These are phyloP conservation scores for Chalcosyrphus nemorum DNA, from an alignment of 2,888 invertebrate genomes.

Conservation along the genomic window DNA sequence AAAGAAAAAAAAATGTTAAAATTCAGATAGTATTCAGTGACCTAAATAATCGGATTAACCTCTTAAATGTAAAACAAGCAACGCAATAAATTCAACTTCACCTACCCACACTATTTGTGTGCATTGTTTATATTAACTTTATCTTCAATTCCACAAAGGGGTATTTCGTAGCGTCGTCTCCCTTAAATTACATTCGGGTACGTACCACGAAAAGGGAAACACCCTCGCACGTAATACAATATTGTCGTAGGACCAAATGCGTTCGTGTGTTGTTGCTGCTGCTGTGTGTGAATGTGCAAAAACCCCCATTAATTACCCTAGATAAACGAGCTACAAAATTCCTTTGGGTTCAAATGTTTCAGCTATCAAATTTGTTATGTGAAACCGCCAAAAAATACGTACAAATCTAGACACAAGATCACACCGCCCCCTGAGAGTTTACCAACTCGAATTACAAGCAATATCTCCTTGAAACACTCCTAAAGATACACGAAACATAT, in stretches of 20 bases:
- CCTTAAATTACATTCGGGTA: not conserved
- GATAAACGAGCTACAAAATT: slow-evolving; percentile 2
- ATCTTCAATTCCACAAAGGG: not conserved
- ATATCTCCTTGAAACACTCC: not conserved
- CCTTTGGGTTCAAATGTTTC: slow-evolving; percentile 21
- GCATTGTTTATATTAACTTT: not conserved
- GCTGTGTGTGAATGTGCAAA: no score
- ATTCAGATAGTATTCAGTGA: not conserved
- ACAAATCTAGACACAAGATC: not conserved
- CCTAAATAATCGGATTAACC: not conserved
- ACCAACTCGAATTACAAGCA: not conserved
- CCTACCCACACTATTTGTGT: not conserved
- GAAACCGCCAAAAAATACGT: slow-evolving; percentile 6
- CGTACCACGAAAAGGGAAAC: not conserved
- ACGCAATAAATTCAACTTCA: not conserved
- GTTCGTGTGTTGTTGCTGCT: not conserved
- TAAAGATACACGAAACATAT: slow-evolving; percentile 1
- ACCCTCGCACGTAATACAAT: slow-evolving; percentile 13
- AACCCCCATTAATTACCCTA: slow-evolving; percentile 1
- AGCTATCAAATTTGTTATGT: slow-evolving; percentile 19
- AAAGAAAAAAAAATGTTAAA: no score
- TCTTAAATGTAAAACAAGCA: not conserved
- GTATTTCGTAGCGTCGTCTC: not conserved
- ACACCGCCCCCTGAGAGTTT: not conserved
- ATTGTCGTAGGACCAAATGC: not conserved